These are phyloP conservation scores for Gobiocypris rarus DNA, from an alignment of 2,113 vertebrate genomes.

Conservation along the genomic window DNA sequence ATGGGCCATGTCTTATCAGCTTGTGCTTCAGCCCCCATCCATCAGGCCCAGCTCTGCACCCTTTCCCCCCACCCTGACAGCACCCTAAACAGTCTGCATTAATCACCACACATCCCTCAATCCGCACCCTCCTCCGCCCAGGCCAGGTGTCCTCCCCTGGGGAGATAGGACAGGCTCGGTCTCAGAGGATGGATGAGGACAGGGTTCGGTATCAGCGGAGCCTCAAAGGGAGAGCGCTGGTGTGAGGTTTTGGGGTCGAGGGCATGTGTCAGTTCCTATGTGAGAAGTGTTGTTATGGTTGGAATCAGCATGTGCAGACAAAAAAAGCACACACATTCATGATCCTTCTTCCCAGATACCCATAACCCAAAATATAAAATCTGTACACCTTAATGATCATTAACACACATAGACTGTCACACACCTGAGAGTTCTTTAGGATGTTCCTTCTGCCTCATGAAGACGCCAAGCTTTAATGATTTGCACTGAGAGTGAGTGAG, in stretches of 20 bases:
- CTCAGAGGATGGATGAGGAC: constrained; percentile 53
- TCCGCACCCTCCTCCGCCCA: constrained; percentile 63
- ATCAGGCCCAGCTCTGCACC: constrained; percentile 86
- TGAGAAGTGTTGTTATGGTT: not conserved
- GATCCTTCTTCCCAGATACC: not conserved
- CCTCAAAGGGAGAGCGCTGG: constrained; percentile 17
- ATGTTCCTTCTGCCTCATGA: constrained; percentile 60
- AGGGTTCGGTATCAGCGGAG: constrained; percentile 25
- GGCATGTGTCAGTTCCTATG: constrained; percentile 12
- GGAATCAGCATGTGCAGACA: not conserved
- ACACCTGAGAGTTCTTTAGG: constrained; percentile 22
- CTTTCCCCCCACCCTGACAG: constrained; percentile 83
- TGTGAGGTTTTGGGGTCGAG: constrained; percentile 13
- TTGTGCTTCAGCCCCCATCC: constrained; percentile 83
- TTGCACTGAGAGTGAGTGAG: constrained; percentile 70
- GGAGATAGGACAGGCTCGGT: constrained; percentile 73
- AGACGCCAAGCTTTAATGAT: constrained; percentile 64
- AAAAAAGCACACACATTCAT: not conserved
- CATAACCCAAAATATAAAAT: not conserved
- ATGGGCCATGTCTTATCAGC: constrained; percentile 94
- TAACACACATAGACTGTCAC: constrained; percentile 9
- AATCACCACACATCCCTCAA: constrained; percentile 81
- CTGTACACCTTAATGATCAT: constrained; percentile 29
- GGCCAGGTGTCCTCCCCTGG: constrained; percentile 94
- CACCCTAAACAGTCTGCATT: constrained; percentile 93